Base-by-base conservation (phyloP, 2,113 vertebrate species). In the Oriolus oriolus region DNA sequence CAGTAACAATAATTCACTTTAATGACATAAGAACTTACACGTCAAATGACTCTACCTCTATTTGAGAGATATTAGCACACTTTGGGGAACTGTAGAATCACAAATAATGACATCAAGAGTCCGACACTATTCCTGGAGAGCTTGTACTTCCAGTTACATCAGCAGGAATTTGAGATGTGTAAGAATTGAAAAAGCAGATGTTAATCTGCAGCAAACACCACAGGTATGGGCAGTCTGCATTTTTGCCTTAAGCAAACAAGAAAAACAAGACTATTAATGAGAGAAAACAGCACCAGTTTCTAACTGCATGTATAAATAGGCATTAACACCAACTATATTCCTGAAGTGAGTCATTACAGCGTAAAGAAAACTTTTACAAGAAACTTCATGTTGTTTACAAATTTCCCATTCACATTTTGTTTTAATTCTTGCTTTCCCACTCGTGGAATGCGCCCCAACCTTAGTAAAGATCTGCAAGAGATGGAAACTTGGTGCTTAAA, bases 231-330 rank as follows among this genome's bases (percentile, higher is more conserved):
- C 93, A 96, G 95, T 94, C 96, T 94, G 94, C 97, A 96, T 94
- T 95, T 95, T n/a, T 97, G 86, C 95, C 93, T 75, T 93, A 90
- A 91, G 94, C 95, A 96, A 97, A 96, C 95, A 96, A 97, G 97
- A 89, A 94, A 89, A 95, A 95, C 96, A 88, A 95, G 95, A 95
- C 95, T 89, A 69, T 71, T 96, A 95, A 94, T 60, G 86, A 91
- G 68, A 96, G 95, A 96, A 94, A 96, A 77, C 89, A 92, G 94
- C 71, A 37, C 60, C 57, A 47, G 78, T 69, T 96, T 92, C 88
- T 95, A 95, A 95, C 93, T 96, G 93, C 95, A 93, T 61, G 30
- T 93, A 96, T 90, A 94, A 96, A 96, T 73, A 96, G 61, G 78
- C 63, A 86, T 70, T 76, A 90, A 95, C 96, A 89, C 33, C 66